Conservation (phyloP, 2,113 vertebrate species). For the Nanorana parkeri region DNA sequence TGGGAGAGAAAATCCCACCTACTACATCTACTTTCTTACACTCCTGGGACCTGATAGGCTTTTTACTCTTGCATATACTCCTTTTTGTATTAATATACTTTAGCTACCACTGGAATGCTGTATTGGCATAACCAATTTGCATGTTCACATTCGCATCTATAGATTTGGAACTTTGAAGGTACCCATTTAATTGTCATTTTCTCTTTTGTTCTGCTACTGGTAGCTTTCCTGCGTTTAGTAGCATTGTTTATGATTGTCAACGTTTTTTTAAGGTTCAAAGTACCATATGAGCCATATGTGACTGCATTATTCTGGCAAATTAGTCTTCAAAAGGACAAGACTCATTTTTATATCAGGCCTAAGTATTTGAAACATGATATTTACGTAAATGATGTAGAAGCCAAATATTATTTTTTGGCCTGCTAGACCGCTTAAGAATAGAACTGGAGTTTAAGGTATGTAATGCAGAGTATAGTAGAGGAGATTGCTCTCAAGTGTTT, state of each 20-base stretch:
- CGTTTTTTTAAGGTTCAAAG: background rate
- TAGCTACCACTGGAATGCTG: slow-evolving; percentile 89
- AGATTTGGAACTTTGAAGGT: slow-evolving; percentile 67
- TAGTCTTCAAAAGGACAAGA: background rate
- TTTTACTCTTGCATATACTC: slow-evolving; percentile 90
- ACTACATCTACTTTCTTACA: slow-evolving; percentile 85
- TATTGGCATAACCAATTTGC: slow-evolving; percentile 78
- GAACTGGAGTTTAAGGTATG: too few relatives aligned
- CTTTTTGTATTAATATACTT: slow-evolving; percentile 88
- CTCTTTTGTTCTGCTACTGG: slow-evolving; percentile 4
- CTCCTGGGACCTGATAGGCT: slow-evolving; percentile 91
- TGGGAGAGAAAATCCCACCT: slow-evolving; percentile 81
- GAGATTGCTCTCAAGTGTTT: too few relatives aligned
- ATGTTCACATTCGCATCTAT: slow-evolving; percentile 69
- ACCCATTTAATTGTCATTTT: slow-evolving; percentile 54
- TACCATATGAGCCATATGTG: background rate
- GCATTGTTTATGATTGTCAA: background rate
- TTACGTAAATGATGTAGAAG: too few relatives aligned
- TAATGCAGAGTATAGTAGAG: too few relatives aligned
- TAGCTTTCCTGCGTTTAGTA: slow-evolving; percentile 10
- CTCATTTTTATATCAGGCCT: too few relatives aligned
- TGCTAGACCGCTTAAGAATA: too few relatives aligned
- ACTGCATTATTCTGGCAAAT: too few relatives aligned
- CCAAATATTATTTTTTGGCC: too few relatives aligned
- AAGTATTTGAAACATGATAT: too few relatives aligned